These are phyloP conservation scores for Drosophila kepulauana DNA, from an alignment of 1,140 invertebrate species.

Conservation along the genomic window DNA sequence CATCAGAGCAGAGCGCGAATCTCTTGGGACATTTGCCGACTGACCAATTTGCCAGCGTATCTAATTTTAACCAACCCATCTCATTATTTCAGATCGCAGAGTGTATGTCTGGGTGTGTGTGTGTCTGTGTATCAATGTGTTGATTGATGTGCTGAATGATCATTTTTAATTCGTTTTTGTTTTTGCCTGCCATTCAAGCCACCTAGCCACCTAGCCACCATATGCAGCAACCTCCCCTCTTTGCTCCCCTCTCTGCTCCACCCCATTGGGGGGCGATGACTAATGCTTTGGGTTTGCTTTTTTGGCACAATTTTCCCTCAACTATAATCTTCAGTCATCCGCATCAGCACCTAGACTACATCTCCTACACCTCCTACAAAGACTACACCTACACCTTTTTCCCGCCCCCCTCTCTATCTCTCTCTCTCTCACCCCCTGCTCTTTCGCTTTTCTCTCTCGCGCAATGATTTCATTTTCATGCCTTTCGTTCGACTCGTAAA, in stretches of 20 bases:
- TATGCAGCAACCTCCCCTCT: constrained; percentile 1
- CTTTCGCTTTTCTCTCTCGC: constrained; percentile 13
- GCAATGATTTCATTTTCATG: constrained; percentile 77
- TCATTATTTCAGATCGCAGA: constrained; percentile 18
- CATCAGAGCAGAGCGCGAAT: constrained; percentile 18
- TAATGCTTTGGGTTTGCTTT: constrained; percentile 61
- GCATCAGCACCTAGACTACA: constrained; percentile 51
- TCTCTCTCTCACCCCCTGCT: constrained; percentile 37
- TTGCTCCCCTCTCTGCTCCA: neutral
- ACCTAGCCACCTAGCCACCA: constrained; percentile 2
- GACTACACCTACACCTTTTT: constrained; percentile 34
- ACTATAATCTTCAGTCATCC: constrained; percentile 64
- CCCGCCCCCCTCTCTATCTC: neutral
- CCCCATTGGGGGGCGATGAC: constrained; percentile 45
- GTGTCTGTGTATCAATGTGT: constrained; percentile 57
- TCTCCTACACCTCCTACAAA: constrained; percentile 24
- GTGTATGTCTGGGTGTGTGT: constrained; percentile 15
- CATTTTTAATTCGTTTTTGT: constrained; percentile 76
- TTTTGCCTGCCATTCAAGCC: constrained; percentile 32
- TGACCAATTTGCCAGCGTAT: constrained; percentile 36
- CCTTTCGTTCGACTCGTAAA: constrained; percentile 53
- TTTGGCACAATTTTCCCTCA: constrained; percentile 67
- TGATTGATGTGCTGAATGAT: constrained; percentile 81
- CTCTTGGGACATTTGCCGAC: constrained; percentile 33
- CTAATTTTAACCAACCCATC: constrained; percentile 41